Conservation (phyloP, 2,113 vertebrate genomes). For the Platycercus adscitus region DNA sequence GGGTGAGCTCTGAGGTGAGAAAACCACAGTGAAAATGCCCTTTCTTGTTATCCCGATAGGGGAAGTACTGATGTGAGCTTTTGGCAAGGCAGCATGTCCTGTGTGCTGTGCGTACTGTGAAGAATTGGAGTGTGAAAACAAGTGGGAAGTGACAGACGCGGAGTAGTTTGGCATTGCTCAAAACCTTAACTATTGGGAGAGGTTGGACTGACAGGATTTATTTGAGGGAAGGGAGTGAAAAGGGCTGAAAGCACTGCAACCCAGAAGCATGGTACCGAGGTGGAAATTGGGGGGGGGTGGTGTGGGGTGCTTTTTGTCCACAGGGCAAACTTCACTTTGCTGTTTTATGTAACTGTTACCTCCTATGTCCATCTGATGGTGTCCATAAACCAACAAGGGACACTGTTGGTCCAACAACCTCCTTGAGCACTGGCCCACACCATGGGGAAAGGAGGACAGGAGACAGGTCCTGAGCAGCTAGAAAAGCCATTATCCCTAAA, state of each 20-base stretch:
- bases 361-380: neutral
- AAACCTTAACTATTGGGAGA: neutral
- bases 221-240: neutral
- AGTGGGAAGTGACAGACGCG: neutral
- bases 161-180: neutral
- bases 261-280: neutral
- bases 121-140: neutral
- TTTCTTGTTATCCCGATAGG: neutral
- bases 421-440: accelerated
- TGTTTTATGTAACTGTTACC: neutral
- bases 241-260: neutral
- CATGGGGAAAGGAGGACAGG: neutral
- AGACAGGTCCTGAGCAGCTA: neutral
- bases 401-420: neutral
- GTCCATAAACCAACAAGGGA: neutral
- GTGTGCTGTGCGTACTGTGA: neutral
- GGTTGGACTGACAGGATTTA: neutral
- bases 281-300: neutral
- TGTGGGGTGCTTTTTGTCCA: neutral
- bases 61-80: neutral
- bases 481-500: neutral
- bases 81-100: neutral
- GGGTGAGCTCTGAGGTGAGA: neutral
- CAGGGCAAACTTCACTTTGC: neutral
- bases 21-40: neutral